Evolutionary conservation across 1,140 invertebrate genomes (phyloP), one percentile per base, ranked within the genome.

Genomic region (Euwallacea fornicatus): DNA sequence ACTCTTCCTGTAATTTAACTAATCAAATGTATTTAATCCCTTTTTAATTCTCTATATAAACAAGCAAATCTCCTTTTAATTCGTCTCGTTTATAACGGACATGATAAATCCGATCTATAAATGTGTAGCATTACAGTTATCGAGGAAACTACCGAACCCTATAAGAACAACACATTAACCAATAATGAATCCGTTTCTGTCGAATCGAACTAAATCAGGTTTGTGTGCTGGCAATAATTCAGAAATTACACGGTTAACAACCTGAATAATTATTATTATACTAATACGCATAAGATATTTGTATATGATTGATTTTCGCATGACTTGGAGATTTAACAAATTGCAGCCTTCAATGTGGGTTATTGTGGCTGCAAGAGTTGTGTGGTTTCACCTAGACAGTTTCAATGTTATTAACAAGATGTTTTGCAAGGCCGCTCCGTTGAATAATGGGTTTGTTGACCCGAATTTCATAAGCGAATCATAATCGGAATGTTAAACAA

Each of bases 191-290:
- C 47, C 41, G 33, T 66, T 66, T 55, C 53, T 43, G 50, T 56
- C 64, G 21, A 41, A 56, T 33, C 21, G 21, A 33, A 33, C 21
- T 33, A 33, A 33, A 33, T 33, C 21, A 33, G 21, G 21, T 33
- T 66, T 66, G 64, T 66, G 33, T 56, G 64, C n/a, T 56, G 64
- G 53, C 50, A 55, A 44, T 66, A 43, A 66, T 21, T 66, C 16
- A 55, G 50, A 55, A 66, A 66, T 66, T 66, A 66, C 64, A 66
- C 44, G 50, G 7, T 13, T 56, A 66, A 66, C 42, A 66, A 16
- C 55, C 46, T 66, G 64, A 66, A 66, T 66, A 65, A 65, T 65
- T 53, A 66, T 53, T 55, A 66, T 53, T 16, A 56, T 66, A 66
- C 55, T 46, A 13, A n/a, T 7, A 9, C 2, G 53, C 60, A 44